A percentile compares a stretch with the other conserved stretches of the same genome.
Evolutionary conservation across 2,113 vertebrate genomes (phyloP).

Genomic region (Caretta caretta): DNA sequence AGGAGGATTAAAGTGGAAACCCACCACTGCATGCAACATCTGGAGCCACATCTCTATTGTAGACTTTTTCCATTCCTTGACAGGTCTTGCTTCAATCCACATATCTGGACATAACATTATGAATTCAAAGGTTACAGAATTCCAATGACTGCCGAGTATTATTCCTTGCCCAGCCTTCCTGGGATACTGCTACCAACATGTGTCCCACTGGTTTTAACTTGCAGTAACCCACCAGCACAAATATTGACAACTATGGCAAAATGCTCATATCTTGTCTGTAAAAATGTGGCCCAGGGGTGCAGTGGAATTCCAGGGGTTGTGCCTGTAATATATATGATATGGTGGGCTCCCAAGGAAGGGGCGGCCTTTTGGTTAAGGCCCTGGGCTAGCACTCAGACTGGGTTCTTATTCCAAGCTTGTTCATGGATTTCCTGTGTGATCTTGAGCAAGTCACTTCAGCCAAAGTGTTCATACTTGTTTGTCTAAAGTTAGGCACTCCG

Average conservation of each 20-base stretch:
- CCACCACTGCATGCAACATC: constrained; percentile 27
- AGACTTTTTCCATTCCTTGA: neutral
- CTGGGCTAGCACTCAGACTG: too few species aligned
- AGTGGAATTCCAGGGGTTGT: neutral
- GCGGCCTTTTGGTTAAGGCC: neutral
- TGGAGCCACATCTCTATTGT: neutral
- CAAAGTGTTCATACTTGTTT: too few species aligned
- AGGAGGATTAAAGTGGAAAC: neutral
- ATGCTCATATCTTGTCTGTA: neutral
- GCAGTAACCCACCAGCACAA: neutral
- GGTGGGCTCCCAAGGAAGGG: neutral
- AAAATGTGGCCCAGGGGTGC: accelerated
- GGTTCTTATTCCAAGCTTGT: too few species aligned
- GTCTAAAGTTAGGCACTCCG: too few species aligned
- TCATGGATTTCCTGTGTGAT: too few species aligned
- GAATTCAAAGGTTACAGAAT: constrained; percentile 1
- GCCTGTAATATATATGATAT: neutral
- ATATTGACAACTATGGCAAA: neutral
- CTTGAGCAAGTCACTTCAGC: too few species aligned
- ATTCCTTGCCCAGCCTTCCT: accelerated
- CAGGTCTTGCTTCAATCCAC: neutral
- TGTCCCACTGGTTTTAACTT: neutral
- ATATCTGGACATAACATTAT: neutral
- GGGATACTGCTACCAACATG: accelerated
- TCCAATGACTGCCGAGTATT: neutral